These are phyloP conservation scores for Eupeodes corollae DNA, from an alignment of 1,140 invertebrate species.

Conservation along the genomic window DNA sequence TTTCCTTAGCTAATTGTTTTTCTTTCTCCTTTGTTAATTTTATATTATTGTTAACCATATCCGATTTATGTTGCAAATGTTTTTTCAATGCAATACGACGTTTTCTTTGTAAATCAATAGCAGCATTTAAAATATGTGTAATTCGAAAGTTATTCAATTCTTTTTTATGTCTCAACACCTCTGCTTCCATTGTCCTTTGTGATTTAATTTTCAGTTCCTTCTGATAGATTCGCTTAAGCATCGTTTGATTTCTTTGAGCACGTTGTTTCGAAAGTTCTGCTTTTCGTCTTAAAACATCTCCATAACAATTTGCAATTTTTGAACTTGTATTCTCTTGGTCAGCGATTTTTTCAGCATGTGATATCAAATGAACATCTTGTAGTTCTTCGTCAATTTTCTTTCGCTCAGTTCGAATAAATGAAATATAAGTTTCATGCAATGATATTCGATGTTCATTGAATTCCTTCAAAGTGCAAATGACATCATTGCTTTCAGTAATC, in stretches of 20 bases:
- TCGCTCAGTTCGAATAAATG: too few species aligned
- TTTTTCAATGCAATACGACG: conserved; percentile 28
- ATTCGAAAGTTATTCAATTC: conserved; percentile 23
- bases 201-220: not conserved
- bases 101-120: conserved; percentile 24
- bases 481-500: conserved; percentile 30
- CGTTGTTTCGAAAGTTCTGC: not conserved
- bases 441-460: conserved; percentile 30
- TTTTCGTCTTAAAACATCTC: not conserved
- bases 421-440: conserved; percentile 33
- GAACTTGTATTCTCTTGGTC: not conserved
- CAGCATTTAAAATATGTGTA: conserved; percentile 15
- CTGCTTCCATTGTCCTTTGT: conserved; percentile 13
- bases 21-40: conserved; percentile 14
- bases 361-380: not conserved
- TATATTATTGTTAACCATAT: conserved; percentile 26
- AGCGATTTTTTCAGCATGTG: not conserved
- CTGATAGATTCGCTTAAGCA: too few species aligned
- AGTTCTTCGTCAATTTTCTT: not conserved
- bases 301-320: not conserved
- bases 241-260: not conserved
- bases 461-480: conserved; percentile 32
- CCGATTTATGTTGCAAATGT: conserved; percentile 29
- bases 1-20: conserved; percentile 10
- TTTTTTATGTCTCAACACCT: conserved; percentile 21